phyloP scores from a whole-genome alignment of 2,888 invertebrate species.

The Agrilus mali region DNA sequence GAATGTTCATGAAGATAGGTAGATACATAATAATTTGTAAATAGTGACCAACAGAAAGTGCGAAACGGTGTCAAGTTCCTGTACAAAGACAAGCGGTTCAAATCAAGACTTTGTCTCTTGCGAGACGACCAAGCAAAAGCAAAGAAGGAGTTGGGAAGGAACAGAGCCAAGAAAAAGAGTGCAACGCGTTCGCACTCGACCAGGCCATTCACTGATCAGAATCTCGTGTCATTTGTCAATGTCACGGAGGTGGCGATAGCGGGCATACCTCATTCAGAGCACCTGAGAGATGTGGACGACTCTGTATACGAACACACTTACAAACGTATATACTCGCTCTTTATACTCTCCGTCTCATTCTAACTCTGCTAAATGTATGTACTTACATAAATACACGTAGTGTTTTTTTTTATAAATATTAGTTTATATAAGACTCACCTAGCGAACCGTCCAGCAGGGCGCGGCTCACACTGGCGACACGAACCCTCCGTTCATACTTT shows the following conservation, averaged over 20 bases:
- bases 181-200: slow-evolving; percentile 24
- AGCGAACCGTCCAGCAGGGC: slow-evolving; percentile 30
- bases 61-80: too few relatives aligned
- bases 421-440: slow-evolving; percentile 20
- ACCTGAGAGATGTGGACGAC: slow-evolving; percentile 19
- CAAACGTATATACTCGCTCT: not conserved
- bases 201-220: slow-evolving; percentile 54
- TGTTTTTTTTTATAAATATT: not conserved
- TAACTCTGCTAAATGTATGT: not conserved
- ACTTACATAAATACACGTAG: not conserved
- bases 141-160: not conserved
- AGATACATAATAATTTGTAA: too few relatives aligned
- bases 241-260: slow-evolving; percentile 44
- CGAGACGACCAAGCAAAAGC: too few relatives aligned
- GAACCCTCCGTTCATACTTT: slow-evolving; percentile 58
- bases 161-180: slow-evolving; percentile 2
- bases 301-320: slow-evolving; percentile 1
- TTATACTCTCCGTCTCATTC: not conserved
- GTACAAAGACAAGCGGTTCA: too few relatives aligned
- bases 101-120: too few relatives aligned
- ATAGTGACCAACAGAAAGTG: too few relatives aligned
- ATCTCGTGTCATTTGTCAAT: slow-evolving; percentile 69
- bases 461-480: slow-evolving; percentile 61
- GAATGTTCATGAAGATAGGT: too few relatives aligned
- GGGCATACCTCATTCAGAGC: slow-evolving; percentile 33